These are phyloP conservation scores for Amaurobius ferox DNA, from an alignment of 2,888 invertebrate genomes.

Conservation along the genomic window DNA sequence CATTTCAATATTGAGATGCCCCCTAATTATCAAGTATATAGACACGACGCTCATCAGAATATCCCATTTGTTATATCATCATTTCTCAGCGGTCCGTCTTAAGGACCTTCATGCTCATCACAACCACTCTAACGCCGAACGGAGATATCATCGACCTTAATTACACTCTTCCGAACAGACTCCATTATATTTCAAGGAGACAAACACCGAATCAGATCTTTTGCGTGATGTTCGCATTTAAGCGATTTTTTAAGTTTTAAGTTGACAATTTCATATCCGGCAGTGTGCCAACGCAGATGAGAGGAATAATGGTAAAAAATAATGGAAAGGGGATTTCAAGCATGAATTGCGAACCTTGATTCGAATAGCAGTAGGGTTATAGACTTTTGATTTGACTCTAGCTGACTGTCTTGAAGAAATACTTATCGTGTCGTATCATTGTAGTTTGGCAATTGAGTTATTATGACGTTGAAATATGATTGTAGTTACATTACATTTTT, in stretches of 20 bases:
- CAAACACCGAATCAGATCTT: neutral
- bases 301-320: too few relatives aligned
- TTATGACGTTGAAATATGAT: too few relatives aligned
- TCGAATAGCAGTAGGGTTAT: too few relatives aligned
- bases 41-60: neutral
- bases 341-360: too few relatives aligned
- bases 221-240: neutral
- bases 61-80: neutral
- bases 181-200: neutral
- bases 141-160: slow-evolving; percentile 2
- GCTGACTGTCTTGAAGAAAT: too few relatives aligned
- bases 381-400: too few relatives aligned
- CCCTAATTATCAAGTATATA: neutral
- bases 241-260: neutral
- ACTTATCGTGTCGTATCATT: too few relatives aligned
- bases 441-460: too few relatives aligned
- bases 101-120: neutral
- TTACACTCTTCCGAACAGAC: neutral
- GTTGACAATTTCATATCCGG: too few relatives aligned
- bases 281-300: too few relatives aligned
- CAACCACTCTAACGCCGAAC: neutral
- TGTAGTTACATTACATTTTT: too few relatives aligned
- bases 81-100: neutral
- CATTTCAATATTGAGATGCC: neutral
- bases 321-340: too few relatives aligned